A percentile compares a stretch with the other conserved stretches of the same genome.
These are phyloP conservation scores for Drosophila elegans DNA, from an alignment of 1,140 invertebrate genomes.

Conservation along the genomic window DNA sequence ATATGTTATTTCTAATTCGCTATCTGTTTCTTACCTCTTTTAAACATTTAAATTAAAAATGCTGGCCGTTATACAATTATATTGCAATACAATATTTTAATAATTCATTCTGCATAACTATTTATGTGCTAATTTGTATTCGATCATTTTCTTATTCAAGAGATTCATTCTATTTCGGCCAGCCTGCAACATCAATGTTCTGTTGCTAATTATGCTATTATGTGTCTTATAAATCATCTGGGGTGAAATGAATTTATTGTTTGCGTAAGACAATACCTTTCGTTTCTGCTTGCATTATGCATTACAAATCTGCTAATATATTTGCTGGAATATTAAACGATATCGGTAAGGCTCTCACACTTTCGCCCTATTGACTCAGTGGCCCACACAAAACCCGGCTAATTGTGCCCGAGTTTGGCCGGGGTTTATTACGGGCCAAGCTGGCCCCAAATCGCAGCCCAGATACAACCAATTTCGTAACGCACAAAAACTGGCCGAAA, in stretches of 20 bases:
- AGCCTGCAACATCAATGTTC: no score
- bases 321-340: conserved; percentile 49
- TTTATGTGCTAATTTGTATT: no score
- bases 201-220: not conserved
- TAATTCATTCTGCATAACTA: no score
- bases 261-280: not conserved
- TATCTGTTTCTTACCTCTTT: no score
- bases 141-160: no score
- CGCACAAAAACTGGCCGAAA: conserved; percentile 56
- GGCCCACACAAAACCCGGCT: conserved; percentile 39
- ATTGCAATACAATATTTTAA: no score
- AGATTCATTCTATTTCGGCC: no score
- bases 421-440: conserved; percentile 28
- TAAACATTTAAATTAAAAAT: no score
- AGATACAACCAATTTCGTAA: conserved; percentile 43
- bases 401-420: conserved; percentile 42
- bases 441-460: conserved; percentile 10
- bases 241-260: conserved; percentile 15
- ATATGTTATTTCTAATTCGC: no score
- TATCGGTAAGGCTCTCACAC: conserved; percentile 10
- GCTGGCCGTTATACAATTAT: no score
- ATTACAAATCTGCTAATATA: conserved; percentile 40
- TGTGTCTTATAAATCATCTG: conserved; percentile 15
- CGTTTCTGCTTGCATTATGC: conserved; percentile 23
- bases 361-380: conserved; percentile 64